Conservation (phyloP, 2,797 vertebrate species). For the Sebastes miniatus region DNA sequence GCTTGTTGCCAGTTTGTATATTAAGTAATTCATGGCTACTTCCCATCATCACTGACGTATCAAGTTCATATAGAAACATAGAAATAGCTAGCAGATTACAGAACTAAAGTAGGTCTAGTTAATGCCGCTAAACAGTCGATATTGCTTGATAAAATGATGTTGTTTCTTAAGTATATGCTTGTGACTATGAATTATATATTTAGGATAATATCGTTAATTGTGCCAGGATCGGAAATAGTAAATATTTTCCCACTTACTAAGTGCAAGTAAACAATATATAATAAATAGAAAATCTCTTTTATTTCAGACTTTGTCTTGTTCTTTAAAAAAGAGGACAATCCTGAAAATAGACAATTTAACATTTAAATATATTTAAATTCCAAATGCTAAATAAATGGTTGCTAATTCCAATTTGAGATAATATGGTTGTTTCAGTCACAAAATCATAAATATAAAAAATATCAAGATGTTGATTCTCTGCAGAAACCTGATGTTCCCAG, state of each 20-base stretch:
- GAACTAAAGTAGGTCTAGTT: not conserved
- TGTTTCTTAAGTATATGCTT: not conserved
- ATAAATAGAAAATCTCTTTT: conserved; percentile 57
- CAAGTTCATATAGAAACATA: no score
- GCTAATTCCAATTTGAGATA: not conserved
- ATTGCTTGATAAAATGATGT: not conserved
- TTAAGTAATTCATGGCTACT: not conserved
- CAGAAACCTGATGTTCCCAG: conserved; percentile 2
- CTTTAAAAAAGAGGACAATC: conserved; percentile 25
- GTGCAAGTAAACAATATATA: conserved; percentile 12
- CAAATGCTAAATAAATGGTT: conserved; percentile 16
- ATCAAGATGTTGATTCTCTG: not conserved
- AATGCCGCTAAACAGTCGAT: not conserved
- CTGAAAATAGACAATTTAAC: conserved; percentile 15
- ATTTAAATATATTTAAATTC: conserved; percentile 17
- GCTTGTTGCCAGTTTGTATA: not conserved
- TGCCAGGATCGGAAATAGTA: not conserved
- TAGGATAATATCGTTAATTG: not conserved
- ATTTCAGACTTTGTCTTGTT: conserved; percentile 39
- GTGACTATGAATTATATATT: not conserved
- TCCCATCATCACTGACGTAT: not conserved
- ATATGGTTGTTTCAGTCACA: not conserved
- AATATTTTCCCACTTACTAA: not conserved
- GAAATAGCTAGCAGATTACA: not conserved
- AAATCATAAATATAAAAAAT: not conserved